phyloP scores from a whole-genome alignment of 2,888 invertebrate species.

The Drosophila macrospina region DNA sequence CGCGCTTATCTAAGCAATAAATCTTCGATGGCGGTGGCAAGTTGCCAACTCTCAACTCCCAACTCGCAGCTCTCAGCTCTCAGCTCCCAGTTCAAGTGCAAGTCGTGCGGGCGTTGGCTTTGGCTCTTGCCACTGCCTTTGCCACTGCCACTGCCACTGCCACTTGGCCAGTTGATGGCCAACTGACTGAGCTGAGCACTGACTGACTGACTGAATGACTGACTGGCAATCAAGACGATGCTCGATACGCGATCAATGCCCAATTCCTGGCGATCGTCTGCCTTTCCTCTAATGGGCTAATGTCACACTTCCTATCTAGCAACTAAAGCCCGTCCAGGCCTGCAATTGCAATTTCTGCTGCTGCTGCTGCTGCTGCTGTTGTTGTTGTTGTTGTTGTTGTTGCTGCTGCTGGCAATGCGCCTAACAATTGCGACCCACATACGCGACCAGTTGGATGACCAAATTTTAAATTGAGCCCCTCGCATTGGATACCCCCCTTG shows the following conservation, averaged over 20 bases:
- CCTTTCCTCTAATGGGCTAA: conserved; percentile 73
- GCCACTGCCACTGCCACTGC: conserved; percentile 28
- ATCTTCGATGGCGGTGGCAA: conserved; percentile 82
- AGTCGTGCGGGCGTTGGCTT: conserved; percentile 80
- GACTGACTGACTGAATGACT: conserved; percentile 27
- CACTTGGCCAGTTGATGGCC: conserved; percentile 63
- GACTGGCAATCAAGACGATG: conserved; percentile 75
- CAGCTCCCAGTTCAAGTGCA: conserved; percentile 44
- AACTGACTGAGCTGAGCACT: conserved; percentile 56
- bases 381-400: conserved; percentile 13
- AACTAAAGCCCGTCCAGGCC: conserved; percentile 28
- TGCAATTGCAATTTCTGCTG: conserved; percentile 40
- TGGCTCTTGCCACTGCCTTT: conserved; percentile 33
- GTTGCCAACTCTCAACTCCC: conserved; percentile 50
- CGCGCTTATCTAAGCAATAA: conserved; percentile 83
- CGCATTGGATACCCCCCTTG: neutral
- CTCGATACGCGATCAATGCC: conserved; percentile 43
- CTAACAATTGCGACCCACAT: conserved; percentile 78
- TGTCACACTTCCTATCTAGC: conserved; percentile 77
- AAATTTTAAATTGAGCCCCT: conserved; percentile 62
- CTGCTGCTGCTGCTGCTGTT: conserved; percentile 6
- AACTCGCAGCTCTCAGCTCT: conserved; percentile 25
- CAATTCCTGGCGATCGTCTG: conserved; percentile 50
- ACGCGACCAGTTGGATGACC: conserved; percentile 78
- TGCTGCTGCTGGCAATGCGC: conserved; percentile 45